These are phyloP conservation scores for Thripadectes ignobilis DNA, from an alignment of 2,797 vertebrate species.

Conservation along the genomic window DNA sequence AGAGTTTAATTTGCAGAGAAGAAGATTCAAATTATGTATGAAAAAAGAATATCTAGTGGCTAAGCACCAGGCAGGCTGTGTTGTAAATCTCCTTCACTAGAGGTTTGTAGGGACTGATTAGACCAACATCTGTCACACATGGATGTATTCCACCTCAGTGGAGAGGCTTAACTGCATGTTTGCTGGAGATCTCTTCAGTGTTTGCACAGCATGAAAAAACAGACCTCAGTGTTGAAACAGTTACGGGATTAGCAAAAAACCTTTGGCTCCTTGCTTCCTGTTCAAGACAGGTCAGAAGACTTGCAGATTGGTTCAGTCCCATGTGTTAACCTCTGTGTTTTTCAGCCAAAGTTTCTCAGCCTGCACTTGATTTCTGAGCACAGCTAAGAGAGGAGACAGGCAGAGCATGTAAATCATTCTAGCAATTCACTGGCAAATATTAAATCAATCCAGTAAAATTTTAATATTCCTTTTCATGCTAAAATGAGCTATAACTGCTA, in stretches of 20 bases:
- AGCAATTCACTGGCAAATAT: neutral
- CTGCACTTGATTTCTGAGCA: neutral
- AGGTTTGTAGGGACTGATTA: neutral
- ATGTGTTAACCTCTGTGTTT: neutral
- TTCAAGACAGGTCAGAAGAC: neutral
- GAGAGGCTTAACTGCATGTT: neutral
- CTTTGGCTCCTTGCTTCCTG: neutral
- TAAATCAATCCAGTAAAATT: constrained; percentile 16
- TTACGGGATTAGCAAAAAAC: neutral
- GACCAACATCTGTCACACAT: neutral
- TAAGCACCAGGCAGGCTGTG: neutral
- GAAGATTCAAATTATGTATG: neutral
- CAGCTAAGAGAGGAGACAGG: neutral
- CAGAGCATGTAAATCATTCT: neutral
- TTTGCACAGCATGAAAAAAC: neutral
- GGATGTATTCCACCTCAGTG: neutral
- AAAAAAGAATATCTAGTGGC: neutral
- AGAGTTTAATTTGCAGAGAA: neutral
- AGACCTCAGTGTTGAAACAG: neutral
- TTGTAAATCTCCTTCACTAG: neutral
- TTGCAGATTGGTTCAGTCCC: neutral
- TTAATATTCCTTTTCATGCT: constrained; percentile 13
- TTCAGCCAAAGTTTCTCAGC: neutral
- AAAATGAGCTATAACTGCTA: constrained; percentile 16
- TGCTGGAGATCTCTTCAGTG: neutral